Conservation (phyloP, 2,113 vertebrate genomes). For the Progne subis region DNA sequence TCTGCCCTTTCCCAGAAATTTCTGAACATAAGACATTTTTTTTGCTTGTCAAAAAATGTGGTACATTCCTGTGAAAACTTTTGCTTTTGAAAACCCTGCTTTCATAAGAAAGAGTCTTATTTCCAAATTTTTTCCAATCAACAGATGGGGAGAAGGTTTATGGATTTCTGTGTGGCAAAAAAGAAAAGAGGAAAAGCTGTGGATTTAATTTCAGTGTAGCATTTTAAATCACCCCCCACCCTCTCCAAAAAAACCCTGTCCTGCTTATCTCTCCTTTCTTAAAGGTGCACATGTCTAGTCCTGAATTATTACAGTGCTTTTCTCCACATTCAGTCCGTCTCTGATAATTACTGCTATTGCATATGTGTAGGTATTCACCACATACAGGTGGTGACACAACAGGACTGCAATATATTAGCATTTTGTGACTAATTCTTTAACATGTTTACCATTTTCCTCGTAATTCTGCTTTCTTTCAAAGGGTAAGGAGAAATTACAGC, state of each 20-base stretch:
- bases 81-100: background rate
- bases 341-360: background rate
- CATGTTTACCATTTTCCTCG: constrained; percentile 42
- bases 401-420: background rate
- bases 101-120: background rate
- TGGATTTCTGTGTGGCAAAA: background rate
- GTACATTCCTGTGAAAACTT: background rate
- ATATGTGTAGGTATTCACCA: background rate
- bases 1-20: background rate
- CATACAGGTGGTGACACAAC: background rate
- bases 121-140: background rate
- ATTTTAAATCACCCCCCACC: background rate
- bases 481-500: constrained; percentile 16
- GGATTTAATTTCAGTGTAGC: constrained; percentile 1
- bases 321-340: background rate
- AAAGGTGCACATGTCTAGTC: background rate
- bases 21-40: background rate
- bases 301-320: background rate
- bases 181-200: background rate
- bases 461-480: constrained; percentile 48
- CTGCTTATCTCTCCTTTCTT: background rate
- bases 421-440: constrained; percentile 26
- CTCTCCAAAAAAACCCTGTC: background rate
- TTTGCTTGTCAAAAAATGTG: background rate
- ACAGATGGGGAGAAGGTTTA: background rate